Conservation (phyloP, 37 sponge, comb jelly and placozoan species). For the Diacarnus erythraeanus region DNA sequence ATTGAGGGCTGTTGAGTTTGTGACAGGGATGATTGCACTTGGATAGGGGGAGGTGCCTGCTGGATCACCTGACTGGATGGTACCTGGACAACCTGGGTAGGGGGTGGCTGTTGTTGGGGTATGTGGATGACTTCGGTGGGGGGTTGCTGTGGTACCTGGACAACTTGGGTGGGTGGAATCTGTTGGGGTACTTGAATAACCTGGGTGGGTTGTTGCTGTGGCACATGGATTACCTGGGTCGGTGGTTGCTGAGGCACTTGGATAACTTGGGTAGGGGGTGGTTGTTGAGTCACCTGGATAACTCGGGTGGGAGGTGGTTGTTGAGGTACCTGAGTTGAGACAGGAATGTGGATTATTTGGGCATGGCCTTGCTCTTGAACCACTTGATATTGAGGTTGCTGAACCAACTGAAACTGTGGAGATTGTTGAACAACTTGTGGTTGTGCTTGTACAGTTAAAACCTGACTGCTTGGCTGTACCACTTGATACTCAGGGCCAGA, state of each 20-base stretch:
- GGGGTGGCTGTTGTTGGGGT: not conserved
- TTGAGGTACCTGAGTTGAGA: not conserved
- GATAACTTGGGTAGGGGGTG: not conserved
- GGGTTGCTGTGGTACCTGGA: not conserved
- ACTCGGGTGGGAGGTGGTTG: no score
- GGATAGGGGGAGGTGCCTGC: not conserved
- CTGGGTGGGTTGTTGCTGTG: not conserved
- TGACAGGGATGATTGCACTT: not conserved
- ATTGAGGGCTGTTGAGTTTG: not conserved
- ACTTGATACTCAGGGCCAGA: no score
- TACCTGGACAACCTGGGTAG: not conserved
- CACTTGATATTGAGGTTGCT: not conserved
- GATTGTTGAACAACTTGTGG: not conserved
- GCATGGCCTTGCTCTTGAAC: not conserved
- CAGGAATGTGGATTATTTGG: not conserved
- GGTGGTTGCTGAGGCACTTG: not conserved
- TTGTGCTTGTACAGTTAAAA: not conserved
- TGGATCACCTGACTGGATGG: not conserved
- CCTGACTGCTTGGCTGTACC: not conserved
- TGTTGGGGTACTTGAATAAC: not conserved
- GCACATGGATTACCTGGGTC: not conserved
- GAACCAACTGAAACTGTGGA: not conserved
- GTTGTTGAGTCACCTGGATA: not conserved
- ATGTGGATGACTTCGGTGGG: not conserved
- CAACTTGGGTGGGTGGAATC: not conserved